Evolutionary conservation across 2,797 vertebrate species (phyloP), one percentile per base, ranked within the genome.

Genomic region (Diplodus sargus): DNA sequence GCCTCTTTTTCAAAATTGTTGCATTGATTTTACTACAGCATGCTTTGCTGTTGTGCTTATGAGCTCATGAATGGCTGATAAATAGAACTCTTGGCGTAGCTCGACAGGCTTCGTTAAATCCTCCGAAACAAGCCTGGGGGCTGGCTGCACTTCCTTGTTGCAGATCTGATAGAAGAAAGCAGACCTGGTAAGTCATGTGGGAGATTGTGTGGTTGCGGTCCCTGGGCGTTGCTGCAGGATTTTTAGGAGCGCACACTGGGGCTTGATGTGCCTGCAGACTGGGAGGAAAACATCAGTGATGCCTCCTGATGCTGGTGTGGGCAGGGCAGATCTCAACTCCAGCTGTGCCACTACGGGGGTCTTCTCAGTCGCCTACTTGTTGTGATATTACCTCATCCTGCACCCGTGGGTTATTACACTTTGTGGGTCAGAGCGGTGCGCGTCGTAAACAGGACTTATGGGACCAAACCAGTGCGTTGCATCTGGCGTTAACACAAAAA

Each of bases 211-310:
- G 89, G 74, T 88, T 90, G 91, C 91, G 54, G 82, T 92, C 91
- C 84, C 91, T 90, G 92, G 93, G 93, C 92, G 92, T 95, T 94
- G 92, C 93, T 95, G 94, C 93, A 88, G 90, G 91, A 90, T 92
- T 91, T 85, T 90, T 82, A 76, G 79, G 81, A 86, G 78, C 5
- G 20, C 82, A 87, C 73, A 25, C 69, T 74, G 74, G 81, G 77
- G 83, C 74, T 91, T 74, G 80, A 77, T 83, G 67, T 80, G 87
- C 71, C 85, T 85, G 86, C 85, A 89, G 79, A 84, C 75, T 51
- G 28, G 49, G 63, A 67, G 45, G 45, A 81, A 85, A 84, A 57
- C 75, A 80, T 71, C 65, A 87, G 62, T 77, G 74, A 73, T 87
- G 67, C 58, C 62, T 84, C 59, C 65, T 70, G 67, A 86, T 74